Conservation (phyloP, 2,113 vertebrate genomes). For the Clarias gariepinus region DNA sequence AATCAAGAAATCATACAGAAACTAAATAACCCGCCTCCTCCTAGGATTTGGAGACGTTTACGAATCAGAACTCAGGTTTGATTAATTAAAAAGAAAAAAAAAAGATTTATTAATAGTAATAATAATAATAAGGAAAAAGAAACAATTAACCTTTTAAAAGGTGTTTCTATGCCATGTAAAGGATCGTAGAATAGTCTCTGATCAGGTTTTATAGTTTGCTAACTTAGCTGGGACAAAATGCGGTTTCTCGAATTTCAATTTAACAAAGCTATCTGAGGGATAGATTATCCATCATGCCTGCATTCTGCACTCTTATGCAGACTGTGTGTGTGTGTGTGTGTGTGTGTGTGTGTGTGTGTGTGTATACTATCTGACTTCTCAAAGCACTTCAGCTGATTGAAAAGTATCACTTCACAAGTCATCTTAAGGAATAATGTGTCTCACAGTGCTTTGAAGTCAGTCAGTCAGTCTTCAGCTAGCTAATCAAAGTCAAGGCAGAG, state of each 20-base stretch:
- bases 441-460: background rate
- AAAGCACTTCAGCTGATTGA: conserved; percentile 9
- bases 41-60: background rate
- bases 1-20: background rate
- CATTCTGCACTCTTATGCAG: background rate
- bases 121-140: no score
- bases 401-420: conserved; percentile 26
- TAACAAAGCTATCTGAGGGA: background rate
- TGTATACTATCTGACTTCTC: background rate
- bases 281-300: background rate
- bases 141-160: background rate
- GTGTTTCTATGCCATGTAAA: background rate
- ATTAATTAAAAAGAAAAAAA: background rate
- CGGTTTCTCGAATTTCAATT: conserved; percentile 3
- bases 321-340: background rate
- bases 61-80: background rate
- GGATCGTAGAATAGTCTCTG: background rate
- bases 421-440: conserved; percentile 2
- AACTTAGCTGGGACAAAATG: background rate
- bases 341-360: conserved; percentile 25
- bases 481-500: background rate
- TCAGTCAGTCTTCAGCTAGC: conserved; percentile 27
- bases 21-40: background rate
- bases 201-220: background rate
- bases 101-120: no score